Evolutionary conservation across 2,888 invertebrate species (phyloP).

Genomic region (Ichneumoninae sp.): DNA sequence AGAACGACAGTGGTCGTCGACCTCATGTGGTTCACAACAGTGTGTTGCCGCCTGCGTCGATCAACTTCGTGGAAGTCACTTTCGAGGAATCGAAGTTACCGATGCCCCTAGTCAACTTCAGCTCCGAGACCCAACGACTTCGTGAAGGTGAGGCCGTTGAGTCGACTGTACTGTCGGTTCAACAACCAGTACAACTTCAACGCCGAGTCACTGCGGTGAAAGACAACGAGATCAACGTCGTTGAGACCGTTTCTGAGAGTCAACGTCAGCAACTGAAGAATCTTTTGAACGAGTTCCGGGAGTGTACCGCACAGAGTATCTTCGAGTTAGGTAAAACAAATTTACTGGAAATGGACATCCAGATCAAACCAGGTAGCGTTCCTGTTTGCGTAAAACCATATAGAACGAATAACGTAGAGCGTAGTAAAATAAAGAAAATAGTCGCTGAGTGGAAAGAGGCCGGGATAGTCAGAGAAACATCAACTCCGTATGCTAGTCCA

Average conservation of each 20-base stretch:
- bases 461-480: conserved; percentile 52
- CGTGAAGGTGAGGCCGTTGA: neutral
- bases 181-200: neutral
- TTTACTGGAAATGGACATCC: neutral
- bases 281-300: neutral
- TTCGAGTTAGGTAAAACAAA: neutral
- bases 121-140: neutral
- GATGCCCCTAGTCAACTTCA: neutral
- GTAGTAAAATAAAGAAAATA: conserved; percentile 55
- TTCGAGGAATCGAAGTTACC: neutral
- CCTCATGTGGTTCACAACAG: neutral
- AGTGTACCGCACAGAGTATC: neutral
- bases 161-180: neutral
- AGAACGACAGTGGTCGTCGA: too few species aligned
- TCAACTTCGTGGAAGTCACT: neutral
- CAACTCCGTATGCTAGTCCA: conserved; percentile 42
- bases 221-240: neutral
- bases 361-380: conserved; percentile 12
- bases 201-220: neutral
- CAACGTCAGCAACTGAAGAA: conserved; percentile 6
- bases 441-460: conserved; percentile 54
- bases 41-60: neutral
- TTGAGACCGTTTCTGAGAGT: neutral
- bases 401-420: conserved; percentile 25
- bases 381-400: conserved; percentile 44